Percentiles rank a stretch among this genome's conserved stretches.
phyloP scores from a whole-genome alignment of 1,140 invertebrate genomes.

The Cheumatopsyche charites region DNA sequence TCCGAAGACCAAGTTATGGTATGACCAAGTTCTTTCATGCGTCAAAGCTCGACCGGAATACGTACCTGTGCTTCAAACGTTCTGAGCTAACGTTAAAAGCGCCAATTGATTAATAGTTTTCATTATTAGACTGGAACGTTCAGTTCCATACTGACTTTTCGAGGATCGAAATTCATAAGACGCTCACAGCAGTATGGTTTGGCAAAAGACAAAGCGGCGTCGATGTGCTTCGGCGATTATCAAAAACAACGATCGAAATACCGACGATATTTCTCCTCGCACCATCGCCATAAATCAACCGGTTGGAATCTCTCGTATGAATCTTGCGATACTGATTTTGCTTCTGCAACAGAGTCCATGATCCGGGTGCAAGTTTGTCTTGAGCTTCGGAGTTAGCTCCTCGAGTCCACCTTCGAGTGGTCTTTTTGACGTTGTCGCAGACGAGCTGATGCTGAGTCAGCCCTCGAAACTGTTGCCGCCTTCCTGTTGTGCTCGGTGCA shows the following conservation, averaged over 20 bases:
- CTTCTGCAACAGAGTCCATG: background rate
- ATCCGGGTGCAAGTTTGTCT: background rate
- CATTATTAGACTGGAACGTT: too few species aligned
- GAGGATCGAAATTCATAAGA: background rate
- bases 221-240: constrained; percentile 10
- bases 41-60: constrained; percentile 4
- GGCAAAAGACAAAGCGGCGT: constrained; percentile 12
- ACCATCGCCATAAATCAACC: constrained; percentile 7
- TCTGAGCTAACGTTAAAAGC: too few species aligned
- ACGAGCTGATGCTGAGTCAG: background rate
- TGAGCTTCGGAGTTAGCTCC: background rate
- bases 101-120: too few species aligned
- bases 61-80: background rate
- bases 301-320: background rate
- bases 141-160: too few species aligned
- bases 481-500: constrained; percentile 13
- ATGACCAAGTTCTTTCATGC: background rate
- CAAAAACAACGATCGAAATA: constrained; percentile 11
- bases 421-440: constrained; percentile 6
- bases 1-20: constrained; percentile 20
- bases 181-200: background rate
- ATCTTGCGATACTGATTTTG: constrained; percentile 2
- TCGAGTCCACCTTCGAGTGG: background rate
- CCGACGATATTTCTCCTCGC: constrained; percentile 8
- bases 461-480: background rate